A percentile compares a stretch with the other conserved stretches of the same genome.
Evolutionary conservation across 2,888 invertebrate species (phyloP).

Genomic region (Synergus laeviventris): DNA sequence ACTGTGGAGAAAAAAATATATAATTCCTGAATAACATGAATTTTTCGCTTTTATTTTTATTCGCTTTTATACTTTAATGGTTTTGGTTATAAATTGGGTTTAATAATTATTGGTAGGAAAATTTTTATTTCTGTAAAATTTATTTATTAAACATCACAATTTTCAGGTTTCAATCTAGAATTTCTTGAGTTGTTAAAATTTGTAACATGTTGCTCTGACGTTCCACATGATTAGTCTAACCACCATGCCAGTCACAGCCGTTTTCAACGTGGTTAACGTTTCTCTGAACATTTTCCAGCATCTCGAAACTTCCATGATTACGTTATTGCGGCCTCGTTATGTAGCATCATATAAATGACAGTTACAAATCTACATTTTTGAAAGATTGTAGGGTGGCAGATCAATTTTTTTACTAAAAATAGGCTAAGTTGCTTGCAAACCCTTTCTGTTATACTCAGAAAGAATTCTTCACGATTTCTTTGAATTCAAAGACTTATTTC

Average conservation of each 20-base stretch:
- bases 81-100: neutral
- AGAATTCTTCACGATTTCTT: neutral
- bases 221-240: constrained; percentile 47
- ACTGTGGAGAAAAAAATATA: neutral
- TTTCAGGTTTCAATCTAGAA: neutral
- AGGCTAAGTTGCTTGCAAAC: neutral
- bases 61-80: neutral
- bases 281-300: constrained; percentile 41
- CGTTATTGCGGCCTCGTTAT: neutral
- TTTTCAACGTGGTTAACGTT: constrained; percentile 53
- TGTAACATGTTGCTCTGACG: constrained; percentile 42
- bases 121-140: neutral
- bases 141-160: neutral
- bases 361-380: neutral
- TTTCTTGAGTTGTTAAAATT: constrained; percentile 21
- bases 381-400: neutral
- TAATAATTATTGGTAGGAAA: neutral
- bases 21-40: neutral
- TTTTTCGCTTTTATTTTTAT: neutral
- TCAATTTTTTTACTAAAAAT: neutral
- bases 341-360: neutral
- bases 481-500: neutral
- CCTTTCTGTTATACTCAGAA: neutral
- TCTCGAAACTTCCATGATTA: constrained; percentile 26
- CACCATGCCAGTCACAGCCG: constrained; percentile 54